phyloP scores from a whole-genome alignment of 2,888 invertebrate species.

The Mechanitis messenoides region DNA sequence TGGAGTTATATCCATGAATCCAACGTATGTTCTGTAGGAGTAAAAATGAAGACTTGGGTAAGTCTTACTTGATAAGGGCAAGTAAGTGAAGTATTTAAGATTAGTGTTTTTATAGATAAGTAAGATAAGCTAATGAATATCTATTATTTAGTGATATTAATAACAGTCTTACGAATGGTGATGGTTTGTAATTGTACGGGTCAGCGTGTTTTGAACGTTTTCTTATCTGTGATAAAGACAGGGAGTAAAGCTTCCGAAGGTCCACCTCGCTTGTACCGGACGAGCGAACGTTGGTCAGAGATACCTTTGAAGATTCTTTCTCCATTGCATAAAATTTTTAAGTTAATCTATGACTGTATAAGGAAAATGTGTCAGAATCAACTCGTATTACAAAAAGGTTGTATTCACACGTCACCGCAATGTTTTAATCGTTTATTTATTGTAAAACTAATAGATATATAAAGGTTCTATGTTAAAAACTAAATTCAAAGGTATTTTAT shows the following conservation, averaged over 20 bases:
- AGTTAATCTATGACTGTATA: too few relatives aligned
- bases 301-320: constrained; percentile 19
- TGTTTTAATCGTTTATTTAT: too few relatives aligned
- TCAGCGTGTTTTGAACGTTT: constrained; percentile 41
- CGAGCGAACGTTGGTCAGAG: constrained; percentile 38
- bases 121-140: too few relatives aligned
- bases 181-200: constrained; percentile 46
- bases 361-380: too few relatives aligned
- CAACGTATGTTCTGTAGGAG: constrained; percentile 74
- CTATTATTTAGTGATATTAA: background rate
- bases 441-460: too few relatives aligned
- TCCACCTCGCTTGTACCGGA: constrained; percentile 31
- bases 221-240: constrained; percentile 48
- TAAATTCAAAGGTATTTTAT: too few relatives aligned
- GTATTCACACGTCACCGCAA: too few relatives aligned
- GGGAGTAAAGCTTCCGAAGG: constrained; percentile 41
- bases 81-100: too few relatives aligned
- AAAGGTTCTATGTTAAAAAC: too few relatives aligned
- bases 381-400: too few relatives aligned
- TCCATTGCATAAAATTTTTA: constrained; percentile 10
- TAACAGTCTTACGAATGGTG: constrained; percentile 54
- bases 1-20: constrained; percentile 79
- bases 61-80: too few relatives aligned
- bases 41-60: background rate
- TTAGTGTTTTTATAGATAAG: too few relatives aligned